Conservation (phyloP, 2,113 vertebrate genomes). For the Hyaena hyaena region DNA sequence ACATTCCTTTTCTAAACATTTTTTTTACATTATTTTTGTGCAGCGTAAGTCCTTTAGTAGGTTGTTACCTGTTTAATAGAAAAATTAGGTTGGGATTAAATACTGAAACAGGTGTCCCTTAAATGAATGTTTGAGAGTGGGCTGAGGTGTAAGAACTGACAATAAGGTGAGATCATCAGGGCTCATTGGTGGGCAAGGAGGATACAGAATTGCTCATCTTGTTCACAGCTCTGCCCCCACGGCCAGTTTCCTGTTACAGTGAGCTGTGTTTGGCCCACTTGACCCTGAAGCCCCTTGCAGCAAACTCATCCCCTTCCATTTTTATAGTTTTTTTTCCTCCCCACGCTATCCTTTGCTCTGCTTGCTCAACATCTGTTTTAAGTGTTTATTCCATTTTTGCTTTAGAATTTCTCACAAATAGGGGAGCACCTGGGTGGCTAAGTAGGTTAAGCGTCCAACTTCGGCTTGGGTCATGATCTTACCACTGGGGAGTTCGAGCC, state of each 20-base stretch:
- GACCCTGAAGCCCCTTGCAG: background rate
- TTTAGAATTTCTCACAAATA: background rate
- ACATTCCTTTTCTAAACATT: background rate
- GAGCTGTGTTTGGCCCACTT: background rate
- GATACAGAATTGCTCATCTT: slow-evolving; percentile 35
- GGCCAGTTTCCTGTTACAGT: slow-evolving; percentile 41
- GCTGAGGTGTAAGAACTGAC: background rate
- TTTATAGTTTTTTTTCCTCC: background rate
- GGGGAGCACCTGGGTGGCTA: too few relatives aligned
- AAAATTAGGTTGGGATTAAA: slow-evolving; percentile 1
- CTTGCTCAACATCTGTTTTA: background rate
- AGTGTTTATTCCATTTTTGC: background rate
- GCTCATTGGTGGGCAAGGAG: background rate
- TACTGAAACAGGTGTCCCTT: background rate
- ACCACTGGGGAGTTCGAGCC: too few relatives aligned
- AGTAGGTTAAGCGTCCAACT: too few relatives aligned
- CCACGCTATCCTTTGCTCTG: background rate
- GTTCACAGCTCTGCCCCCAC: slow-evolving; percentile 6
- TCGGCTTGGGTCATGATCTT: too few relatives aligned
- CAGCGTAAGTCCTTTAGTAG: background rate
- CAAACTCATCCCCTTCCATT: background rate
- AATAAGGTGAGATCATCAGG: slow-evolving; percentile 33
- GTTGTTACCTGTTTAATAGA: background rate
- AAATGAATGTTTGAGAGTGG: background rate
- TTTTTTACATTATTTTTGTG: background rate